Conservation (phyloP, 1,140 invertebrate species). For the Drosophila nigrodunni region DNA sequence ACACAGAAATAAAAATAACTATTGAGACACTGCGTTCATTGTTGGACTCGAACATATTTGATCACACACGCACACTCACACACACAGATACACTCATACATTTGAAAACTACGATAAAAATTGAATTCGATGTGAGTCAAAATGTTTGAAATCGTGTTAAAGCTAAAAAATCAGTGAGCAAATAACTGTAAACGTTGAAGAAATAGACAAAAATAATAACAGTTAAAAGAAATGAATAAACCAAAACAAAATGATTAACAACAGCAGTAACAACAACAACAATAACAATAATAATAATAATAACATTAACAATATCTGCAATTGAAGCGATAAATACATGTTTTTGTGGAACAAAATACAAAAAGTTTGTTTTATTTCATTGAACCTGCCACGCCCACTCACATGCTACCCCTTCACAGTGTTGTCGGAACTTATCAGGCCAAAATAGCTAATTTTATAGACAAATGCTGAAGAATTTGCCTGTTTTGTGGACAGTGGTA, state of each 20-base stretch:
- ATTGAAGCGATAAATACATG: constrained; percentile 66
- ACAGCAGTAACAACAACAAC: constrained; percentile 38
- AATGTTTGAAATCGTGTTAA: constrained; percentile 29
- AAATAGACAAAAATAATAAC: constrained; percentile 3
- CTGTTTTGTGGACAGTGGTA: too few relatives aligned
- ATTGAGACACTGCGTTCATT: constrained; percentile 26
- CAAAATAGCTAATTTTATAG: too few relatives aligned
- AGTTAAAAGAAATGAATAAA: constrained; percentile 4
- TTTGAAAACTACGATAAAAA: constrained; percentile 1
- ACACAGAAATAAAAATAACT: constrained; percentile 4
- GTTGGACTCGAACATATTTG: constrained; percentile 27
- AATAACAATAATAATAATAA: constrained; percentile 33
- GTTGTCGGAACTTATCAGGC: too few relatives aligned
- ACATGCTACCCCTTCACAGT: too few relatives aligned
- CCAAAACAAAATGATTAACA: background rate
- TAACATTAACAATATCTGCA: constrained; percentile 32
- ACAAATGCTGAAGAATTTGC: too few relatives aligned
- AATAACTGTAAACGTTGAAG: constrained; percentile 60
- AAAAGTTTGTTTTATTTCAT: constrained; percentile 34
- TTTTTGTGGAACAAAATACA: constrained; percentile 53
- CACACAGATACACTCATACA: background rate
- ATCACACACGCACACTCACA: background rate
- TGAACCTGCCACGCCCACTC: constrained; percentile 23
- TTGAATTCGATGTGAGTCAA: constrained; percentile 21
- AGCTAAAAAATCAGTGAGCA: constrained; percentile 38